A percentile compares a stretch with the other conserved stretches of the same genome.
Evolutionary conservation across 2,797 vertebrate genomes (phyloP).

Genomic region (Sebastes goodei): DNA sequence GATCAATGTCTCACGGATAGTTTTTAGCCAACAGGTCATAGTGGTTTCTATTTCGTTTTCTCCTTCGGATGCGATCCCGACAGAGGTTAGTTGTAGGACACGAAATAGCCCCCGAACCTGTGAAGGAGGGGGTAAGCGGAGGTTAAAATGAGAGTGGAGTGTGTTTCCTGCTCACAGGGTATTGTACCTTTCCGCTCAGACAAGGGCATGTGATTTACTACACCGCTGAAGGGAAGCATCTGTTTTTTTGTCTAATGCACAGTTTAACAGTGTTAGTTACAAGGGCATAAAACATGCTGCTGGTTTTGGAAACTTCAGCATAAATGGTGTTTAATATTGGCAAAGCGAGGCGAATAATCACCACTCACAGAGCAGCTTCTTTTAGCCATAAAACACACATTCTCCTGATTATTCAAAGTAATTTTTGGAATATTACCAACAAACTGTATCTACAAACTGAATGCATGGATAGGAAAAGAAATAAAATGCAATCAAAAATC

Average conservation of each 20-base stretch:
- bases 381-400: constrained; percentile 50
- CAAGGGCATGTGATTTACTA: constrained; percentile 79
- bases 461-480: not conserved
- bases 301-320: constrained; percentile 72
- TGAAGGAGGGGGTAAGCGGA: constrained; percentile 62
- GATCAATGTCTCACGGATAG: constrained; percentile 56
- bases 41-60: constrained; percentile 16
- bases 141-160: constrained; percentile 61
- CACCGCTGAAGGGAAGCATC: constrained; percentile 71
- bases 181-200: constrained; percentile 61
- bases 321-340: constrained; percentile 73
- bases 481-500: constrained; percentile 20
- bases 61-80: constrained; percentile 40
- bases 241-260: constrained; percentile 70
- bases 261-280: constrained; percentile 80
- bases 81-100: constrained; percentile 75
- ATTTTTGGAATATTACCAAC: constrained; percentile 21
- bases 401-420: constrained; percentile 39
- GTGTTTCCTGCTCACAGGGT: constrained; percentile 57
- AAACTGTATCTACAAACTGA: constrained; percentile 20
- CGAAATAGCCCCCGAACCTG: constrained; percentile 28
- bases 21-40: constrained; percentile 60
- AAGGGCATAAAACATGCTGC: constrained; percentile 73
- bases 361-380: constrained; percentile 22
- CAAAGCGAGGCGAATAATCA: constrained; percentile 67